phyloP scores from a whole-genome alignment of 2,888 invertebrate genomes.

The Macaria notata region DNA sequence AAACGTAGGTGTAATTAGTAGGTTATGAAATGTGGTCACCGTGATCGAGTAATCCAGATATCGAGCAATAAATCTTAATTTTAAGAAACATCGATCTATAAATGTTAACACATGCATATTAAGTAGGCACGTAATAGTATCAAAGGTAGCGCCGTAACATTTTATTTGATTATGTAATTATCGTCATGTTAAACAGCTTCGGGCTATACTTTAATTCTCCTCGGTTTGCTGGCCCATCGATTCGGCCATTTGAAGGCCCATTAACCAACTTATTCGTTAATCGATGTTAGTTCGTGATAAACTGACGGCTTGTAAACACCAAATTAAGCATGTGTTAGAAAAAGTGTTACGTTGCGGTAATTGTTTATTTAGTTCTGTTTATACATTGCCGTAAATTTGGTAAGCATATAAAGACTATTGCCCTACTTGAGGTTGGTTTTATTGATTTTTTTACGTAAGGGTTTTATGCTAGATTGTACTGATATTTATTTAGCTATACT shows the following conservation, averaged over 20 bases:
- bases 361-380: slow-evolving; percentile 23
- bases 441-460: slow-evolving; percentile 3
- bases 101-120: slow-evolving; percentile 20
- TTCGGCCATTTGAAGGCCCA: slow-evolving; percentile 36
- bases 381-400: slow-evolving; percentile 8
- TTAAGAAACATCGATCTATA: slow-evolving; percentile 15
- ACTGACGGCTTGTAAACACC: slow-evolving; percentile 34
- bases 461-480: no score
- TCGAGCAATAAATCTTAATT: slow-evolving; percentile 24
- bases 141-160: slow-evolving; percentile 28
- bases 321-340: slow-evolving; percentile 29
- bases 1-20: slow-evolving; percentile 14
- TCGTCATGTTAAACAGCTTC: slow-evolving; percentile 28
- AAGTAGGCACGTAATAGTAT: slow-evolving; percentile 26
- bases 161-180: slow-evolving; percentile 31
- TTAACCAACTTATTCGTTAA: slow-evolving; percentile 46
- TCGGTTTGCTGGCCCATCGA: slow-evolving; percentile 28
- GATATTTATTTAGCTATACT: no score
- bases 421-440: slow-evolving; percentile 4
- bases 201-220: slow-evolving; percentile 33
- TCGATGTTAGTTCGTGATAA: slow-evolving; percentile 34
- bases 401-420: slow-evolving; percentile 3
- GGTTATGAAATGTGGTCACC: slow-evolving; percentile 11
- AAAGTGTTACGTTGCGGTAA: slow-evolving; percentile 23
- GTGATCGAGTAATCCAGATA: slow-evolving; percentile 14